Evolutionary conservation across 2,797 vertebrate genomes (phyloP).

Genomic region (Arnoldichthys spilopterus): DNA sequence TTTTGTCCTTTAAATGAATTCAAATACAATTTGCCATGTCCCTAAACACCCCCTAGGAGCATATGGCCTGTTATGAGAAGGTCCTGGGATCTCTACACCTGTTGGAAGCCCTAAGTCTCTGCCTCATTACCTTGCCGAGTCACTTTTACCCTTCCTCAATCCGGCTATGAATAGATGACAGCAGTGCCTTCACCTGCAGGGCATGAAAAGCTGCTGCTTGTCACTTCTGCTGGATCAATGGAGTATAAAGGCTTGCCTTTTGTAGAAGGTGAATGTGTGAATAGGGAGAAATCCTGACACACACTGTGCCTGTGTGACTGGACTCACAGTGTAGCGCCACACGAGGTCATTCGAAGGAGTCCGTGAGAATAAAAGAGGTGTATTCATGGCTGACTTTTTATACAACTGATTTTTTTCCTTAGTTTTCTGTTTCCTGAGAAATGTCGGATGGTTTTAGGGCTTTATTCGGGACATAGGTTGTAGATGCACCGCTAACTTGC

Average conservation of each 20-base stretch:
- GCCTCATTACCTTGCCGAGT: neutral
- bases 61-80: neutral
- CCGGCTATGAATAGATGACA: neutral
- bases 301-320: neutral
- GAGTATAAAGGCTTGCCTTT: neutral
- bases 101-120: neutral
- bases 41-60: neutral
- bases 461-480: neutral
- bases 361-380: neutral
- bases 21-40: too few species aligned
- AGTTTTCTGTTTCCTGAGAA: neutral
- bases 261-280: neutral
- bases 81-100: neutral
- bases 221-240: slow-evolving; percentile 7
- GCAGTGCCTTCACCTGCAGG: neutral
- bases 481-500: neutral
- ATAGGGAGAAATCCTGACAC: neutral
- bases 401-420: neutral
- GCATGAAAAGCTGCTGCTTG: neutral
- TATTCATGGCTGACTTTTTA: neutral
- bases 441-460: neutral
- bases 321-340: neutral
- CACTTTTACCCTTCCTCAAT: slow-evolving; percentile 1
- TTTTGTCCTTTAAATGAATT: too few species aligned
- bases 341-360: neutral